Evolutionary conservation across 64 coral and sea anemone genomes (phyloP).

Genomic region (Montipora efflorescens): DNA sequence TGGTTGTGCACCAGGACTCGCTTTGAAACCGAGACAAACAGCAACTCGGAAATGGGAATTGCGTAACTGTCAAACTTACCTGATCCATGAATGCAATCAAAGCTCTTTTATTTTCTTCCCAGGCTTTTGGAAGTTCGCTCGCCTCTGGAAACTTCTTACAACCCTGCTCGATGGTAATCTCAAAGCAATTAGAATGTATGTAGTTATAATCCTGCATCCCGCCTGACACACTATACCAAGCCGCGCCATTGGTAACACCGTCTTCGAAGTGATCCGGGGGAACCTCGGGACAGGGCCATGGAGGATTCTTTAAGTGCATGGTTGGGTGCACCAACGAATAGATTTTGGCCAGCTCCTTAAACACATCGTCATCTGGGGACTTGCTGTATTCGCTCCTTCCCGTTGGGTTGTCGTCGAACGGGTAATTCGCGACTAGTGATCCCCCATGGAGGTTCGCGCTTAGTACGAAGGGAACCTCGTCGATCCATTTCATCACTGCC

Average conservation of each 20-base stretch:
- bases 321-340: slow-evolving; percentile 89
- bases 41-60: no score
- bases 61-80: slow-evolving; percentile 39
- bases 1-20: no score
- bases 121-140: slow-evolving; percentile 83
- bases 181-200: slow-evolving; percentile 93
- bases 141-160: slow-evolving; percentile 97
- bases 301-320: slow-evolving; percentile 96
- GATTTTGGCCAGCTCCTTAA: slow-evolving; percentile 90
- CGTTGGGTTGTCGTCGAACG: slow-evolving; percentile 80
- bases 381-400: slow-evolving; percentile 84
- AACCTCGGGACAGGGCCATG: slow-evolving; percentile 97
- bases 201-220: slow-evolving; percentile 99
- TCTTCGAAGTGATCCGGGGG: slow-evolving; percentile 96
- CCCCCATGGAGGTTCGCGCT: slow-evolving; percentile 97
- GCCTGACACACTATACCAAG: slow-evolving; percentile 98
- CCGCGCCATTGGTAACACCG: slow-evolving; percentile 97
- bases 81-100: slow-evolving; percentile 82
- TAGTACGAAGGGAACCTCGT: slow-evolving; percentile 83
- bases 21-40: no score
- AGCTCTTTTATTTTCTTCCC: slow-evolving; percentile 93
- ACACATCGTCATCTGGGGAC: slow-evolving; percentile 95
- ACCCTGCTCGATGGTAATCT: slow-evolving; percentile 95
- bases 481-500: slow-evolving; percentile 98
- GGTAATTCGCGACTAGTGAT: slow-evolving; percentile 93